Base-by-base conservation (phyloP, 1,140 invertebrate species). In the Apis mellifera region DNA sequence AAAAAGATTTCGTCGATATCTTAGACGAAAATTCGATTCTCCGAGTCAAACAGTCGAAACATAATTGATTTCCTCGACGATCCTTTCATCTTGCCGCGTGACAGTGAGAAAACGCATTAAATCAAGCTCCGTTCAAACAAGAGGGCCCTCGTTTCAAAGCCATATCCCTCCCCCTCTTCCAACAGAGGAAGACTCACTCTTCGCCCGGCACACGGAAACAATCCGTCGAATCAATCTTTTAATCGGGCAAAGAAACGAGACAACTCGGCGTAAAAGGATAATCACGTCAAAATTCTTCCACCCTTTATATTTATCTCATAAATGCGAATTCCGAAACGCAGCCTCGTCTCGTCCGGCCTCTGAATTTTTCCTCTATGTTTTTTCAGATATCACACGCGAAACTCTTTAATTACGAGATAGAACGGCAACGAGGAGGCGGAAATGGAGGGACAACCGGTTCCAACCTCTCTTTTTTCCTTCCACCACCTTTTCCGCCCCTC, bases 331-430 rank as follows among this genome's bases (percentile, higher is more conserved):
- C 52, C 65, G 5, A 42, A 42, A 19, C 73, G 19, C n/a, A 42
- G 23, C 71, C 69, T n/a, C 8, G 7, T 9, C 60, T 26, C 73
- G 73, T 77, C 48, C 73, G 54, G 54, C 48, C 74, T 57, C 50
- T 82, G 60, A 86, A 85, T 26, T 86, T 87, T 79, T 78, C 86
- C 86, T 86, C 84, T 76, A 85, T 85, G 74, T 77, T 87, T 26
- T n/a, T 87, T 87, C 82, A 80, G 77, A 73, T 84, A 85, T 86
- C 76, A 87, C 84, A 72, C 71, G 75, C 84, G 60, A 72, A 87
- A 75, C 84, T 82, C 80, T 78, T 77, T 87, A 87, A 87, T 87
- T 87, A 86, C 80, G 80, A 82, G 71, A 86, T 66, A 85, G 60
- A 76, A 54, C 71, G 76, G 71, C 65, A 19, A 50, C 55, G 60